Evolutionary conservation across 2,888 invertebrate species (phyloP).

Genomic region (Aproaerema taeniolella): DNA sequence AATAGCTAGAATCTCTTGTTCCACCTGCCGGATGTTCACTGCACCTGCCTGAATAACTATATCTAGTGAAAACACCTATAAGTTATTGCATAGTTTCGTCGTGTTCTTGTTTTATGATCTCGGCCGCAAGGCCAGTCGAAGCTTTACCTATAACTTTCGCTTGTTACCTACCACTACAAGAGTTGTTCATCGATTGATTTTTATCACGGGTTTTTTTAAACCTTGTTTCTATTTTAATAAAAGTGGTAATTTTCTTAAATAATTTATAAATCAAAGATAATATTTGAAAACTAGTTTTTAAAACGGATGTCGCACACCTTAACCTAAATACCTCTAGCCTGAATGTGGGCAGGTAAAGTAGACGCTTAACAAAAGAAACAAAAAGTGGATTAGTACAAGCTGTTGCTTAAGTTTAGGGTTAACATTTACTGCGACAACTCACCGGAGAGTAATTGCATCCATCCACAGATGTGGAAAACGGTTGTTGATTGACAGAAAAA

Average conservation of each 20-base stretch:
- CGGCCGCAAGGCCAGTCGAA: constrained; percentile 35
- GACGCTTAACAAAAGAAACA: constrained; percentile 5
- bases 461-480: constrained; percentile 95
- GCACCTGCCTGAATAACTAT: constrained; percentile 24
- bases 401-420: background rate
- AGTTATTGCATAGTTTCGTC: constrained; percentile 1
- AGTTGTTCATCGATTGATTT: no score
- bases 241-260: no score
- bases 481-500: constrained; percentile 94
- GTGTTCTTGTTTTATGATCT: constrained; percentile 31
- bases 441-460: constrained; percentile 98
- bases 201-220: no score
- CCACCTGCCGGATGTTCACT: constrained; percentile 30
- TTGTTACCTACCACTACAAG: constrained; percentile 15
- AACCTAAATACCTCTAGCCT: constrained; percentile 4
- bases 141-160: constrained; percentile 36
- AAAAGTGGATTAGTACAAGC: constrained; percentile 2
- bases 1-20: constrained; percentile 18
- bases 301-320: constrained; percentile 3
- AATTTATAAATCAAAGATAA: background rate
- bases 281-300: background rate
- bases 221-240: no score
- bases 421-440: constrained; percentile 54
- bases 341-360: constrained; percentile 1
- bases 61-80: constrained; percentile 7